Base-by-base conservation (phyloP, 1,140 invertebrate species). In the Platyura marginata region DNA sequence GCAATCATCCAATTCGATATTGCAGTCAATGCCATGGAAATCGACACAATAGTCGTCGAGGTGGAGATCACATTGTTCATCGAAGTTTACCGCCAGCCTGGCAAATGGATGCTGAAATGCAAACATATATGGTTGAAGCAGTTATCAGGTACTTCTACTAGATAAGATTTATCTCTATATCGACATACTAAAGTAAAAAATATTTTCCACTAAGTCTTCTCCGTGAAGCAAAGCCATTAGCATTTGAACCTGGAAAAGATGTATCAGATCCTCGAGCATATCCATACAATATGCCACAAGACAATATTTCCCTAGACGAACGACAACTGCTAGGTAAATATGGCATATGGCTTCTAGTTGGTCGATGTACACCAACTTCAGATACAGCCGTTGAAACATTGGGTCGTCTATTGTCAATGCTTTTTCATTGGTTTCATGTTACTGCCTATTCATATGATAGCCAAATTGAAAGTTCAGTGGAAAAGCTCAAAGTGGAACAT, bases 371-470 rank as follows among this genome's bases (percentile, higher is more conserved):
- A 9, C 88, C 89, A 16, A 80, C 77, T 45, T 70, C 81, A 33
- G 77, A 80, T 48, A 81, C 90, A n/a, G 81, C 87, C 4, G 67
- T 81, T 55, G 85, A 93, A 63, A 78, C 90, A 23, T 68, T 98
- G 25, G 91, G 92, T 16, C 70, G 93, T 49, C 72, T 98, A 48
- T 68, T 98, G 21, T 86, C 88, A 42, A 93, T 94, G 73, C 71
- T 98, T 42, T 98, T 98, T 68, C 91, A 98, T 65, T 98, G 95
- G 95, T 98, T 98, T 69, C 87, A 96, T 68, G 83, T 92, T 46
- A 97, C 93, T 23, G 89, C 91, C 8, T 93, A 90, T 64, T 79
- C 93, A 15, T 92, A 91, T 57, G 89, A 94, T 69, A 90, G 83
- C 35, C 81, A 85, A 64, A 75, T 77, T 42, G 88, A 90, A 51